Conservation (phyloP, 1,140 invertebrate species). For the Ostrea edulis region DNA sequence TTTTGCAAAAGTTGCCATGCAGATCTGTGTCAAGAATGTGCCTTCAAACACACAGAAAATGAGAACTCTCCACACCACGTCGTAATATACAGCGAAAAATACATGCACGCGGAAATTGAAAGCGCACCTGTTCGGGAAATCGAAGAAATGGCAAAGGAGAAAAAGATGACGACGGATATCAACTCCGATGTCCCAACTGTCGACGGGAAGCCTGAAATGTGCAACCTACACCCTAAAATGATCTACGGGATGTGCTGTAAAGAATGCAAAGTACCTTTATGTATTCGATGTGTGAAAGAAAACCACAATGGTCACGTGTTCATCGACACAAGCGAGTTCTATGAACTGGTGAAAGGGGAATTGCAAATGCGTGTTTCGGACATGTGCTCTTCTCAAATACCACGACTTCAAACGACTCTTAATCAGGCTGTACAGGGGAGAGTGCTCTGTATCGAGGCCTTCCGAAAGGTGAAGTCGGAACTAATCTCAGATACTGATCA, state of each 20-base stretch:
- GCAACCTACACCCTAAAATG: neutral
- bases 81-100: constrained; percentile 1
- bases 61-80: neutral
- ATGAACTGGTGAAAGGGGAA: neutral
- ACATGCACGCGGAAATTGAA: neutral
- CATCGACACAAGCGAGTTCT: neutral
- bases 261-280: constrained; percentile 1
- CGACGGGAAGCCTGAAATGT: neutral
- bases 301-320: constrained; percentile 1
- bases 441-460: neutral
- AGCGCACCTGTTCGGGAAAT: neutral
- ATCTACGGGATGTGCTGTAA: neutral
- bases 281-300: neutral
- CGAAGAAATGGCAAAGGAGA: neutral
- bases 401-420: neutral
- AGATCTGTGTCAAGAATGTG: neutral
- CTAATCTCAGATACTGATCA: neutral
- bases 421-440: neutral
- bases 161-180: neutral
- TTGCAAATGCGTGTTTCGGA: neutral
- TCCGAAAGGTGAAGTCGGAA: neutral
- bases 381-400: neutral
- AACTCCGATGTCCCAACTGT: neutral
- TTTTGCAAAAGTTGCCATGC: neutral
- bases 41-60: neutral